Base-by-base conservation (phyloP, 2,113 vertebrate genomes). In the Pollimyrus isidori region DNA sequence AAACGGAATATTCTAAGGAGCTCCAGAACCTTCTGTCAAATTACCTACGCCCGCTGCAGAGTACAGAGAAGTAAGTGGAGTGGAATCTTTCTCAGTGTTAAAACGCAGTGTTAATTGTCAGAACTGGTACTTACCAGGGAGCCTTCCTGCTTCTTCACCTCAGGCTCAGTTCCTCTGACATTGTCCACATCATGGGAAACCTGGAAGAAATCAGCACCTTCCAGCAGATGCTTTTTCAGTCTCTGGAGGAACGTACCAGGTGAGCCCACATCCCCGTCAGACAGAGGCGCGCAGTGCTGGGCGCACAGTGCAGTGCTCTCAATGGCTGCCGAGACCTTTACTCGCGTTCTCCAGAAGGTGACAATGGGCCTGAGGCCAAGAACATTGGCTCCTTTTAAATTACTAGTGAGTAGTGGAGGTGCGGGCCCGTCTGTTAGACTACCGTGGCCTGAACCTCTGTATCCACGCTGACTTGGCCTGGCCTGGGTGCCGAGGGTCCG, bases 141-240 rank as follows among this genome's bases (percentile, higher is more conserved):
- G 13, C 30, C 84, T 30, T 49, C 35, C 6, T 65, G 42, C 1
- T 26, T 87, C 52, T 42, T 15, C 85, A 93, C 30, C 90, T 30
- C 91, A 99, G 98, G 93, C 93, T 99, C 91, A 97, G 95, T 92
- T 93, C 95, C 7, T 92, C 96, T 87, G 97, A 97, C 88, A 95
- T 95, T 87, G 95, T 96, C 39, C 94, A 97, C 89, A 97, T 99
- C 94, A 94, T 98, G 95, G 98, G 98, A 50, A 99, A 99, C 91
- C 96, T 99, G 45, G 98, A 99, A 92, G 98, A 99, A 92, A 99
- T 99, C 93, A 97, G 97, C 93, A 97, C 98, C 93, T 99, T 99
- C 94, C 98, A 99, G 93, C 98, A 99, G 94, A 96, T 97, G 95
- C 97, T 99, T 53, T 97, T 99, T 91, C 98, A 99, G 93, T 97